These are phyloP conservation scores for Lutraria lutraria DNA, from an alignment of 2,888 invertebrate genomes.

Conservation along the genomic window DNA sequence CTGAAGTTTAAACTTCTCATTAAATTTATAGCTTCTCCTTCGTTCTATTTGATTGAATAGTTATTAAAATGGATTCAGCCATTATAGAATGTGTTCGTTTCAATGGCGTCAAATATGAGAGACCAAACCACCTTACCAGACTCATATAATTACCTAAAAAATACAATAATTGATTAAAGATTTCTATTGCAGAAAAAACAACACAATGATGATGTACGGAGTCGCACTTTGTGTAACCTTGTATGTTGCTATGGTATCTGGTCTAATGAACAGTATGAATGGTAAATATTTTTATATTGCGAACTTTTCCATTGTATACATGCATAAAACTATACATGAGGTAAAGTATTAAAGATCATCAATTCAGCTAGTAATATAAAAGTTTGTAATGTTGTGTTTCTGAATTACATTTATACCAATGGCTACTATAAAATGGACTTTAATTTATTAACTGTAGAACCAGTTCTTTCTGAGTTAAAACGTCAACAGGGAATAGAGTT, in stretches of 20 bases:
- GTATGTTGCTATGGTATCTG: constrained; percentile 7
- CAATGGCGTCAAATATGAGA: too few species aligned
- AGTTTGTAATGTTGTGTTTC: not conserved
- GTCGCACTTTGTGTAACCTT: not conserved
- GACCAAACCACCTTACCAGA: too few species aligned
- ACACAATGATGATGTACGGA: not conserved
- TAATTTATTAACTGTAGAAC: not conserved
- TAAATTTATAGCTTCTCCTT: too few species aligned
- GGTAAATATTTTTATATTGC: not conserved
- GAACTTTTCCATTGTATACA: too few species aligned
- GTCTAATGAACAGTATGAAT: not conserved
- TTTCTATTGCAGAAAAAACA: not conserved
- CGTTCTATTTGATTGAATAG: too few species aligned
- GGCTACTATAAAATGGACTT: not conserved
- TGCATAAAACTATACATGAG: too few species aligned
- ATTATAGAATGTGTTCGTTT: too few species aligned
- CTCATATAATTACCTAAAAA: too few species aligned
- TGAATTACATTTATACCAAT: not conserved
- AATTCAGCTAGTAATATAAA: not conserved
- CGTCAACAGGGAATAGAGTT: not conserved
- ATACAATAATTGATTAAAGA: not conserved
- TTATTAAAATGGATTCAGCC: too few species aligned
- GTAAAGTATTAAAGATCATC: too few species aligned
- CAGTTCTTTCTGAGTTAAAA: not conserved
- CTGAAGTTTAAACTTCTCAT: too few species aligned